Conservation (phyloP, 2,888 invertebrate species). For the Drosophila kambysellisi region DNA sequence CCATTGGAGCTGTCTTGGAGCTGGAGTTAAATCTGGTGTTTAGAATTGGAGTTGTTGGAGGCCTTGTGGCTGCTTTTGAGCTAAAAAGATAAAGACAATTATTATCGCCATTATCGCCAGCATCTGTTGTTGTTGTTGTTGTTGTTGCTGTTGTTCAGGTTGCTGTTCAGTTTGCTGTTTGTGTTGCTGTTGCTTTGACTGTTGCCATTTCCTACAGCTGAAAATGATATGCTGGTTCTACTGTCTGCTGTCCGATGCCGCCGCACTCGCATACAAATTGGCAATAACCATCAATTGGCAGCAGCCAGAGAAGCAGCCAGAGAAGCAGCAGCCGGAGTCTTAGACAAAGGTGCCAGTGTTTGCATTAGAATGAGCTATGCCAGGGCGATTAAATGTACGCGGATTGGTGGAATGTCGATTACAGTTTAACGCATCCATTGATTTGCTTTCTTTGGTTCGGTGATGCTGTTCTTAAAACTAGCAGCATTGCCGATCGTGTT, state of each 20-base stretch:
- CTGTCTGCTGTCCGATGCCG: constrained; percentile 26
- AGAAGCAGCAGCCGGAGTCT: constrained; percentile 24
- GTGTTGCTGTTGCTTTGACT: constrained; percentile 17
- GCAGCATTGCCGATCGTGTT: constrained; percentile 62
- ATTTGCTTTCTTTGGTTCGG: constrained; percentile 55
- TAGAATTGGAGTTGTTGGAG: neutral
- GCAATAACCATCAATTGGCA: constrained; percentile 79
- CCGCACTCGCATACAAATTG: constrained; percentile 71
- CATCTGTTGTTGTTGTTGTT: constrained; percentile 59
- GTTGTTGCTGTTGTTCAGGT: constrained; percentile 29
- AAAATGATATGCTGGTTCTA: constrained; percentile 72
- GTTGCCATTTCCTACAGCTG: constrained; percentile 54
- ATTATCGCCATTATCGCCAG: constrained; percentile 80
- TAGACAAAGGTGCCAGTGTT: constrained; percentile 54
- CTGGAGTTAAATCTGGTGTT: neutral
- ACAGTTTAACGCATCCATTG: constrained; percentile 66
- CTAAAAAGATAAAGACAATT: constrained; percentile 80
- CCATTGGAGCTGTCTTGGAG: constrained; percentile 13
- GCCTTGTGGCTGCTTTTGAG: constrained; percentile 60
- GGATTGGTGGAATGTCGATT: constrained; percentile 70
- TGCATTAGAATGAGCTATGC: constrained; percentile 79
- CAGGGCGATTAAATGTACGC: constrained; percentile 1
- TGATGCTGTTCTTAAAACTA: constrained; percentile 20
- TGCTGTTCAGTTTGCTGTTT: constrained; percentile 28
- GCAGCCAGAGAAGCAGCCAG: constrained; percentile 26